Percentiles rank a stretch among this genome's conserved stretches.
These are phyloP conservation scores for Chrysomela aeneicollis DNA, from an alignment of 2,888 invertebrate species.

Conservation along the genomic window DNA sequence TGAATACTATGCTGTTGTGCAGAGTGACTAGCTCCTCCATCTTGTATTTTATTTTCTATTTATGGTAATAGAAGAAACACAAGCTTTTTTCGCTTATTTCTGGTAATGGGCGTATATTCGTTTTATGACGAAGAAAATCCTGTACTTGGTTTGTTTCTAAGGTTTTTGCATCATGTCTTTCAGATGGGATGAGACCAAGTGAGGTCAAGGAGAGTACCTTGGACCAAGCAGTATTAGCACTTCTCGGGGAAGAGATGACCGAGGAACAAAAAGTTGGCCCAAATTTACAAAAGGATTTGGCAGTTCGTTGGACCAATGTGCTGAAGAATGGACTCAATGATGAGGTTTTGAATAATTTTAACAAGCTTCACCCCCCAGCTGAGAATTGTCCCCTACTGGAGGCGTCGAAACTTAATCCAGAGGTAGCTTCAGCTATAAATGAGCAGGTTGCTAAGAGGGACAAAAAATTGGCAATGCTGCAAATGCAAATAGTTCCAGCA, in stretches of 20 bases:
- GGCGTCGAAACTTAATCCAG: constrained; percentile 23
- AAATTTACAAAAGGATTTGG: constrained; percentile 20
- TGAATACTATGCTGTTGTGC: too few relatives aligned
- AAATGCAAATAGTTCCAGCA: background rate
- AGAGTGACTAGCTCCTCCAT: too few relatives aligned
- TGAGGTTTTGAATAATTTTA: constrained; percentile 13
- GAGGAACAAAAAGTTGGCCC: background rate
- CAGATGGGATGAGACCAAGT: background rate
- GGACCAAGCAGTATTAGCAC: background rate
- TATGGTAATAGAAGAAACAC: too few relatives aligned
- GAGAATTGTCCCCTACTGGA: constrained; percentile 24
- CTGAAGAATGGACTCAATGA: constrained; percentile 6
- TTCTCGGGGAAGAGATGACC: background rate
- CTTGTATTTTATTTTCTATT: too few relatives aligned
- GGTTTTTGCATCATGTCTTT: background rate
- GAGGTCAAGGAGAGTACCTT: background rate
- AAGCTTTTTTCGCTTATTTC: too few relatives aligned
- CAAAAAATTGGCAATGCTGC: background rate
- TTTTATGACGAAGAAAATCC: too few relatives aligned
- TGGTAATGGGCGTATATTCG: too few relatives aligned
- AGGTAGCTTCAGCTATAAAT: constrained; percentile 25
- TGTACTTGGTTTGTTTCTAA: background rate
- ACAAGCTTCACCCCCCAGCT: constrained; percentile 27
- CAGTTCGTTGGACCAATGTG: constrained; percentile 24
- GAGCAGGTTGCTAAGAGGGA: constrained; percentile 17